A percentile compares a stretch with the other conserved stretches of the same genome.
phyloP scores from a whole-genome alignment of 1,140 invertebrate genomes.

The Calephelis virginiensis region DNA sequence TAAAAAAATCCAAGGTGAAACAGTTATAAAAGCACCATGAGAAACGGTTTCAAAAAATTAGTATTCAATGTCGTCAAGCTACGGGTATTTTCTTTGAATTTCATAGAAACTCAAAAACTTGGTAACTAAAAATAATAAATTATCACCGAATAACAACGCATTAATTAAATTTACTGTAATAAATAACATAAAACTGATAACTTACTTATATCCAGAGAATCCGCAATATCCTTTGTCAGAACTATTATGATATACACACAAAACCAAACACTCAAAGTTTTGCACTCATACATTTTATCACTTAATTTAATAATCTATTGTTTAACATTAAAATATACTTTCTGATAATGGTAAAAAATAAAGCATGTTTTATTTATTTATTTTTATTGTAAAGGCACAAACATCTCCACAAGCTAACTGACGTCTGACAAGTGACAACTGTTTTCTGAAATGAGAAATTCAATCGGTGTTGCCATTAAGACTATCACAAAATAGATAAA shows the following conservation, averaged over 20 bases:
- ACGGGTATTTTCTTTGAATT: no score
- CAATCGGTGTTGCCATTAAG: no score
- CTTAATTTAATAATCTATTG: slow-evolving; percentile 12
- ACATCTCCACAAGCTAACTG: slow-evolving; percentile 13
- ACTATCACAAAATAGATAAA: no score
- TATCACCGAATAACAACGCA: background rate
- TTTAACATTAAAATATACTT: slow-evolving; percentile 1
- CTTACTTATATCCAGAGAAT: slow-evolving; percentile 60
- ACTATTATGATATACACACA: slow-evolving; percentile 56
- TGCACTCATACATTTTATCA: slow-evolving; percentile 24
- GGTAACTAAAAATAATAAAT: background rate
- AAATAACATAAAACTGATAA: slow-evolving; percentile 25
- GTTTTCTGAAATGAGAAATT: no score
- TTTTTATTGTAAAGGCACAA: slow-evolving; percentile 8
- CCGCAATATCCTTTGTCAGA: slow-evolving; percentile 59
- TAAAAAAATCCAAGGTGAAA: no score
- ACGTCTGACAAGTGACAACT: background rate
- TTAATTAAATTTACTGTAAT: background rate
- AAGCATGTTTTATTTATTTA: slow-evolving; percentile 15
- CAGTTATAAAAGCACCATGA: no score
- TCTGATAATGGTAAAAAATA: background rate
- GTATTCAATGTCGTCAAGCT: no score
- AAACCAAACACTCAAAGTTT: slow-evolving; percentile 48
- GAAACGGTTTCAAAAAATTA: no score
- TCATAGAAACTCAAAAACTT: background rate